phyloP scores from a whole-genome alignment of 2,113 vertebrate species.

The Procavia capensis region DNA sequence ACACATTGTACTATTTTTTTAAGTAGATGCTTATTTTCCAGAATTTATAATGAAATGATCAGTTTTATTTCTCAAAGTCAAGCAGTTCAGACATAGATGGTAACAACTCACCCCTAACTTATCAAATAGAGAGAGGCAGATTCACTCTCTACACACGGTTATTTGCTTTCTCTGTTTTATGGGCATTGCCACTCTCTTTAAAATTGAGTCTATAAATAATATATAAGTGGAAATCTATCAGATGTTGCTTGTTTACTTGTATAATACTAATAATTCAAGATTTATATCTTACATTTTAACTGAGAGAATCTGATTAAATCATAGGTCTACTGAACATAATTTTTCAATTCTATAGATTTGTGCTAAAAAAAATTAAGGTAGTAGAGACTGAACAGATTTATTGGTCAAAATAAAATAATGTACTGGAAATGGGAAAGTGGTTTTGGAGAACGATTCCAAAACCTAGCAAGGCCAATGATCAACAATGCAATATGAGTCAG shows the following conservation, averaged over 20 bases:
- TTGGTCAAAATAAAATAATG: conserved; percentile 52
- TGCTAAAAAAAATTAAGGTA: conserved; percentile 68
- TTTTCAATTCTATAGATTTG: conserved; percentile 79
- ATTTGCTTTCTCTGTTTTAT: conserved; percentile 82
- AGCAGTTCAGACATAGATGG: conserved; percentile 62
- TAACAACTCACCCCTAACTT: conserved; percentile 61
- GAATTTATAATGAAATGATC: conserved; percentile 78
- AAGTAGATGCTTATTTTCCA: conserved; percentile 70
- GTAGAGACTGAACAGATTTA: conserved; percentile 58
- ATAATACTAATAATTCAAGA: conserved; percentile 83
- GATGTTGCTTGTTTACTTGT: conserved; percentile 81
- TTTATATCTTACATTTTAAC: conserved; percentile 80
- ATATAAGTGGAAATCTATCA: conserved; percentile 82
- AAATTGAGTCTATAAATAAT: conserved; percentile 85
- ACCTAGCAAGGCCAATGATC: neutral
- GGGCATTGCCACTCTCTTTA: conserved; percentile 78
- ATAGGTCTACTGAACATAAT: conserved; percentile 75
- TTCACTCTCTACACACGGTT: conserved; percentile 59
- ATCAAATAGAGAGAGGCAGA: conserved; percentile 70
- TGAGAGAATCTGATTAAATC: conserved; percentile 77
- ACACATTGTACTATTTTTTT: conserved; percentile 67
- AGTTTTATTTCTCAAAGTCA: conserved; percentile 72
- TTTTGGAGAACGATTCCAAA: conserved; percentile 44
- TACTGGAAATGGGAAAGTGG: conserved; percentile 53
- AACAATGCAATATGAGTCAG: neutral